phyloP scores from a whole-genome alignment of 1,140 invertebrate species.

The Cotesia glomerata region DNA sequence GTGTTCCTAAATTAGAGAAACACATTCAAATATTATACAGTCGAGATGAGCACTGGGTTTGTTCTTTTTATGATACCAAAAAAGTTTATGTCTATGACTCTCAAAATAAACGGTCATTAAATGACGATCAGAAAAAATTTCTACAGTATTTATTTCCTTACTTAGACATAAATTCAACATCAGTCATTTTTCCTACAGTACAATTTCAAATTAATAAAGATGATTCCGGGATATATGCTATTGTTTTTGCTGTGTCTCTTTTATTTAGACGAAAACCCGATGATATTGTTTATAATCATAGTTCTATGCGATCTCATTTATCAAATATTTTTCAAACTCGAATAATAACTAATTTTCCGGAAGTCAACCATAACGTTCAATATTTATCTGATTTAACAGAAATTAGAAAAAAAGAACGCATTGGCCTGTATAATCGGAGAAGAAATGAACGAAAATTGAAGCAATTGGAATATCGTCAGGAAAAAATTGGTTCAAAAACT shows the following conservation, averaged over 20 bases:
- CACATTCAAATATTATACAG: constrained; percentile 11
- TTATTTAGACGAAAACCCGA: too few relatives aligned
- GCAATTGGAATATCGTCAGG: too few relatives aligned
- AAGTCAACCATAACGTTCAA: not conserved
- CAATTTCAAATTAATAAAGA: constrained; percentile 14
- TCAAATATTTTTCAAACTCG: not conserved
- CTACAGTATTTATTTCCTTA: constrained; percentile 11
- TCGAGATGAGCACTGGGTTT: not conserved
- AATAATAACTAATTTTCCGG: not conserved
- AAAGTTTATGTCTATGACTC: constrained; percentile 19
- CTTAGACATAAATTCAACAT: not conserved
- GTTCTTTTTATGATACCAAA: constrained; percentile 9
- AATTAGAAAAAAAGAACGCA: not conserved
- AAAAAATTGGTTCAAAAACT: too few relatives aligned
- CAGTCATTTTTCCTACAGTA: constrained; percentile 4
- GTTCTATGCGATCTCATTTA: not conserved
- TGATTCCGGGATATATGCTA: constrained; percentile 15
- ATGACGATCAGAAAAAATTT: not conserved
- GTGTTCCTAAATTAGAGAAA: not conserved
- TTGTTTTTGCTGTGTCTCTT: constrained; percentile 16
- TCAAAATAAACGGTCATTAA: not conserved
- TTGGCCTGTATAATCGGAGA: not conserved
- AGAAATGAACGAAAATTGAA: too few relatives aligned
- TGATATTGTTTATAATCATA: too few relatives aligned
- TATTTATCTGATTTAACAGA: not conserved